phyloP scores from a whole-genome alignment of 64 coral and sea anemone species.

The Pocillopora verrucosa region DNA sequence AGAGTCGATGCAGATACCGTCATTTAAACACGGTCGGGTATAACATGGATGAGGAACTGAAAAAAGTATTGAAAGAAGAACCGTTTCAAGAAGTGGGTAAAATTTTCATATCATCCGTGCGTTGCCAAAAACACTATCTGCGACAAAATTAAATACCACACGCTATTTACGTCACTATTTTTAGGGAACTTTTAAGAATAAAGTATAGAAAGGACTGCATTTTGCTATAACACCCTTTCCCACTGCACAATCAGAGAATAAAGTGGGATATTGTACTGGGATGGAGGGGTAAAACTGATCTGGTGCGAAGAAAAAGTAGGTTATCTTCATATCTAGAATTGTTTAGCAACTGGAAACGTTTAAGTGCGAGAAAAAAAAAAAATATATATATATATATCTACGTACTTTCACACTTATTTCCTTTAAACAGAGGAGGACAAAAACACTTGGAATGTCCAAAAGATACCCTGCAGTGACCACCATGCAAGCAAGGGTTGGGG shows the following conservation, averaged over 20 bases:
- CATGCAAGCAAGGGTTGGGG: slow-evolving; percentile 88
- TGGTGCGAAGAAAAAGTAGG: no score
- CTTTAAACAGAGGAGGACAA: slow-evolving; percentile 80
- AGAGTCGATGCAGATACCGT: slow-evolving; percentile 89
- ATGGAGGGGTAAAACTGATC: no score
- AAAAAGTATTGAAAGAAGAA: background rate
- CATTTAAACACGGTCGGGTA: slow-evolving; percentile 81
- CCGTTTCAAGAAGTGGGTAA: background rate
- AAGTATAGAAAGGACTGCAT: no score
- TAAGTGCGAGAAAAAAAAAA: background rate
- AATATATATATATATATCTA: background rate
- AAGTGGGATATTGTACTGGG: no score
- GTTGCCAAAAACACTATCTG: no score
- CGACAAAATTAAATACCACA: no score
- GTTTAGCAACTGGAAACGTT: background rate
- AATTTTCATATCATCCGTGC: no score
- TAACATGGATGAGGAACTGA: slow-evolving; percentile 91
- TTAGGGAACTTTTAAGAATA: no score
- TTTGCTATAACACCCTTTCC: no score
- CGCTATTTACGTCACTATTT: no score
- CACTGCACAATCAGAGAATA: no score
- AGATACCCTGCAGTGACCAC: slow-evolving; percentile 66
- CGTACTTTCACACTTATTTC: slow-evolving; percentile 88
- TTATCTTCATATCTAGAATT: no score
- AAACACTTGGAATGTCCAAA: slow-evolving; percentile 70